A percentile compares a stretch with the other conserved stretches of the same genome.
phyloP scores from a whole-genome alignment of 2,888 invertebrate genomes.

The Aphodius granarius region DNA sequence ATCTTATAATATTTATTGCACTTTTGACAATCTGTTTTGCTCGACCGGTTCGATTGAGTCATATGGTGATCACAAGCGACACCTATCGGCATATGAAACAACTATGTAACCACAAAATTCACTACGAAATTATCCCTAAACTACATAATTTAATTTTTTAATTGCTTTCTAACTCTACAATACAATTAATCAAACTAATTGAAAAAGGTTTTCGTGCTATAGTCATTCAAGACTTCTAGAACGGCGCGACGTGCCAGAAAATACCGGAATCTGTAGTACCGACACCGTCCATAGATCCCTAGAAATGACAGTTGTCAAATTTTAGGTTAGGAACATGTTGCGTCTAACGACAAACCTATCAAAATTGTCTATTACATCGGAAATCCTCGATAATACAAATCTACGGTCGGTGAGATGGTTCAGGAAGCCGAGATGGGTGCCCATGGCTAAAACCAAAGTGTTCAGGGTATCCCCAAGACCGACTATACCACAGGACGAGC shows the following conservation, averaged over 20 bases:
- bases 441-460: constrained; percentile 77
- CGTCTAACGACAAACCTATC: neutral
- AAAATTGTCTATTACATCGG: neutral
- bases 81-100: neutral
- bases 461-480: constrained; percentile 69
- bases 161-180: too few relatives aligned
- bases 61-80: neutral
- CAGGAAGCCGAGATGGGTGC: constrained; percentile 79
- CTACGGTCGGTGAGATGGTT: constrained; percentile 56
- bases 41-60: neutral
- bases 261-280: too few relatives aligned
- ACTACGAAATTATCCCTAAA: too few relatives aligned
- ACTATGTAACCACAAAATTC: too few relatives aligned
- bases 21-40: constrained; percentile 18
- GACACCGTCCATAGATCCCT: too few relatives aligned
- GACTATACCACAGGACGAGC: constrained; percentile 64
- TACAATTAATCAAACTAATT: too few relatives aligned
- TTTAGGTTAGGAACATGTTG: neutral
- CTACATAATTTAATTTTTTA: too few relatives aligned
- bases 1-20: constrained; percentile 17
- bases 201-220: too few relatives aligned
- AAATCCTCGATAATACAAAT: constrained; percentile 15
- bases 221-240: too few relatives aligned
- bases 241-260: too few relatives aligned
- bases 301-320: neutral